Evolutionary conservation across 2,113 vertebrate species (phyloP).

Genomic region (Carassius auratus): DNA sequence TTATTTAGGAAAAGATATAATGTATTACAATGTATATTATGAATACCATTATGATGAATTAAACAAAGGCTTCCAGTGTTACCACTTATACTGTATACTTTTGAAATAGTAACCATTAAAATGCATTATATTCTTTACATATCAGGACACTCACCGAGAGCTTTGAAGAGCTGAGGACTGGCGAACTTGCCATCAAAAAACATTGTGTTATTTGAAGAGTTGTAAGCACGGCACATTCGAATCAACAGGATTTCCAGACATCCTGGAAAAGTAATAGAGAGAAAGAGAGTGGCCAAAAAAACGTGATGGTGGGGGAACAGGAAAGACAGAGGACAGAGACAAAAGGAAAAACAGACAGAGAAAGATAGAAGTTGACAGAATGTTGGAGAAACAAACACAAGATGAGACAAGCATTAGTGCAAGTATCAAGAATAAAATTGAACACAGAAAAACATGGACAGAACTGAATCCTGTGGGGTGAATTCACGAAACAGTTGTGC

Average conservation of each 20-base stretch:
- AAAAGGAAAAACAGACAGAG: not conserved
- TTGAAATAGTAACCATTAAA: no score
- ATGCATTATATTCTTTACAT: not conserved
- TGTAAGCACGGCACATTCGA: conserved; percentile 87
- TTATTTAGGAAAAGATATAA: no score
- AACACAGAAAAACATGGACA: not conserved
- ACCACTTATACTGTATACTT: no score
- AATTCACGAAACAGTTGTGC: not conserved
- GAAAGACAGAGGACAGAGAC: conserved; percentile 10
- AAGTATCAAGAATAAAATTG: conserved; percentile 35
- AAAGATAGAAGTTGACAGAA: conserved; percentile 60
- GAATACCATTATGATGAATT: no score
- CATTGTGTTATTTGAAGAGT: conserved; percentile 86
- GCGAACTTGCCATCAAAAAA: conserved; percentile 89
- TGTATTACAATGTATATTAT: no score
- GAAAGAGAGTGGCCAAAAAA: conserved; percentile 44
- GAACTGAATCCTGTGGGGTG: not conserved
- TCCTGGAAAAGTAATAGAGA: conserved; percentile 76
- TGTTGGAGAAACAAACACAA: conserved; percentile 69
- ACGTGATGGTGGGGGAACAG: conserved; percentile 38
- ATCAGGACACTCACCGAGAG: conserved; percentile 79
- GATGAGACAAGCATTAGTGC: conserved; percentile 66
- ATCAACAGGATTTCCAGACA: conserved; percentile 90
- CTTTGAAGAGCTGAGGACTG: conserved; percentile 84
- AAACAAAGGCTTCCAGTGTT: no score